Evolutionary conservation across 2,888 invertebrate genomes (phyloP), one percentile per base, ranked within the genome.

Genomic region (Ichneumon xanthorius): DNA sequence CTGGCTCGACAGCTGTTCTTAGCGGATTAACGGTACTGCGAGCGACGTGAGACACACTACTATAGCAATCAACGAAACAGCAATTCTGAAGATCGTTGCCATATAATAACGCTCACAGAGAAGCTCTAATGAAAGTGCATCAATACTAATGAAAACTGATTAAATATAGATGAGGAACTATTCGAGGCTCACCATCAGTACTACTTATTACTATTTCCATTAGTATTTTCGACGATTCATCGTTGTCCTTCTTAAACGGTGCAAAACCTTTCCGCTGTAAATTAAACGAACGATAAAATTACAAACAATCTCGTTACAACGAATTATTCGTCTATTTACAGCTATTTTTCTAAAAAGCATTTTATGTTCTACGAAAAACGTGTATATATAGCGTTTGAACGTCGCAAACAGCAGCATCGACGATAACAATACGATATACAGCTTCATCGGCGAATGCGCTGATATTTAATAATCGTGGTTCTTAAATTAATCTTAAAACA

Each of bases 1-100:
- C 77, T 68, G 53, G 37, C 55, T n/a, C 22, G 26, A 68, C 40
- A 26, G 26, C 55, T 40, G 37, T 53, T 67, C 48, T 53, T 37
- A 6, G 5, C 40, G 26, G 53, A 37, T 67, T 76, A 76, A 67
- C 76, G 67, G 55, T 77, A 55, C 53, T 37, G 7, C 22, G 6
- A 53, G 70, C 70, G 30, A 71, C 53, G 19, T 3, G 53, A 71
- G 33, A 48, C 63, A 33, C 1, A 30, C 63, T 6, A 33, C 63
- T 6, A 30, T n/a, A 5, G 63, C 33, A 33, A 33, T 63, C 63
- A 33, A 16, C 63, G 63, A 63, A 63, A 30, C 63, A 33, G 63
- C 48, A 33, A n/a, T 48, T 53, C 30, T 45, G 70, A 53, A 30
- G 50, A 30, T 53, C 26, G n/a, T 37, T 37, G 61, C 61, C 30